phyloP scores from a whole-genome alignment of 2,797 vertebrate genomes.

The Galago senegalensis region DNA sequence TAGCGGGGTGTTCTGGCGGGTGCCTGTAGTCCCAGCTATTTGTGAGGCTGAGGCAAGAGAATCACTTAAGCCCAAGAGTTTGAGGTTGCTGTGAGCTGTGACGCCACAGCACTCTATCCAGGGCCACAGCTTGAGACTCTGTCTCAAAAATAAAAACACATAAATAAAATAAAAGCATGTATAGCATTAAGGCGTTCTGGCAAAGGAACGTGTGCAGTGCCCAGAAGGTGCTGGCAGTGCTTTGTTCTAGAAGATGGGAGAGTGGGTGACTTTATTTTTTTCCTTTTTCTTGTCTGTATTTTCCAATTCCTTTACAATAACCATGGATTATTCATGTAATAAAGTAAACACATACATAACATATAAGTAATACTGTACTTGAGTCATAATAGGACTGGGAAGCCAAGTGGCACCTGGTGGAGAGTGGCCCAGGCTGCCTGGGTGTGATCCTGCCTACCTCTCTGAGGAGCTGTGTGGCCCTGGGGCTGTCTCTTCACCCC shows the following conservation, averaged over 20 bases:
- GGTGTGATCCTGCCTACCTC: background rate
- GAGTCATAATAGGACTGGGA: background rate
- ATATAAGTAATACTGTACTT: background rate
- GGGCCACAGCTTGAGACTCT: too few species aligned
- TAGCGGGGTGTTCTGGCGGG: too few species aligned
- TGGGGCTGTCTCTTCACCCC: background rate
- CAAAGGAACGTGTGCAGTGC: background rate
- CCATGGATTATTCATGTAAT: background rate
- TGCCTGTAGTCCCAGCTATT: too few species aligned
- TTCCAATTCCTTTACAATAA: background rate
- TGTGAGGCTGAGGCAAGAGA: too few species aligned
- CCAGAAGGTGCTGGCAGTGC: background rate
- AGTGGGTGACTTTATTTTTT: background rate
- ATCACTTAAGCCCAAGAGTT: too few species aligned
- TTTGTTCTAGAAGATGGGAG: background rate
- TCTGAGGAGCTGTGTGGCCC: too few species aligned
- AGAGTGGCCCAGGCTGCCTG: too few species aligned
- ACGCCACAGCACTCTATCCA: too few species aligned
- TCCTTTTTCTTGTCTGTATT: background rate
- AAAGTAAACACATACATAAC: background rate
- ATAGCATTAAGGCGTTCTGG: background rate
- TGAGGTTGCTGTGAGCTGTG: too few species aligned
- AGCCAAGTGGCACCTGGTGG: background rate
- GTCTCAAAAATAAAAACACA: too few species aligned
- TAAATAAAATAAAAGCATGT: background rate